A percentile compares a stretch with the other conserved stretches of the same genome.
These are phyloP conservation scores for Ganaspis sp. DNA, from an alignment of 1,140 invertebrate genomes.

Conservation along the genomic window DNA sequence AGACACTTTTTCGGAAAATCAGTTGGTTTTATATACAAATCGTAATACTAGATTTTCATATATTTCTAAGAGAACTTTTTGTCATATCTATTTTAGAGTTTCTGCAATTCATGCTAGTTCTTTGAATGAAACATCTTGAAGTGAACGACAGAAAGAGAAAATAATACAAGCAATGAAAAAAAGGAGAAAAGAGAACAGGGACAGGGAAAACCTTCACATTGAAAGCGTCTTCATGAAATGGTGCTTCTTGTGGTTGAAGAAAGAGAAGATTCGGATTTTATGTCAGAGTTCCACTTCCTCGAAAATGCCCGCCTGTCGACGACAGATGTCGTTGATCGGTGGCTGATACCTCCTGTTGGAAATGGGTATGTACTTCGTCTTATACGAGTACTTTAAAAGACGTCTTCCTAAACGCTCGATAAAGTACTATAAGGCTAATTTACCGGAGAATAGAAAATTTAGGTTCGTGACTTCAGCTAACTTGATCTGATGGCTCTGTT, in stretches of 20 bases:
- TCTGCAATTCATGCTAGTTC: not conserved
- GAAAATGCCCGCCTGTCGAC: conserved; percentile 18
- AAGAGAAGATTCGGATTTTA: conserved; percentile 30
- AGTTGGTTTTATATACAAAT: no score
- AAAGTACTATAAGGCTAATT: conserved; percentile 19
- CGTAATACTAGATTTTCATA: no score
- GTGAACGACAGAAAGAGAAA: not conserved
- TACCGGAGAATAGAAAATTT: conserved; percentile 8
- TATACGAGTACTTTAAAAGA: conserved; percentile 26
- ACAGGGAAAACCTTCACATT: conserved; percentile 4
- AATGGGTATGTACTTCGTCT: conserved; percentile 20
- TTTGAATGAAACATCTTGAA: not conserved
- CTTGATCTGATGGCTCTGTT: not conserved
- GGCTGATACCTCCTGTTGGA: conserved; percentile 29
- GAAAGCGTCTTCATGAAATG: conserved; percentile 15
- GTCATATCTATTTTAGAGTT: not conserved
- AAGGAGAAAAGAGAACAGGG: not conserved
- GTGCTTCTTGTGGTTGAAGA: conserved; percentile 18
- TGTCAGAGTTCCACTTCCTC: conserved; percentile 17
- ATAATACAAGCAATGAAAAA: not conserved
- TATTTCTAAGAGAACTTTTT: no score
- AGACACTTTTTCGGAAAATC: no score
- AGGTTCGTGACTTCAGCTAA: not conserved
- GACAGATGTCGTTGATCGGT: conserved; percentile 28
- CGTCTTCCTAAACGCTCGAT: conserved; percentile 5